Base-by-base conservation (phyloP, 2,888 invertebrate genomes). In the Cataglyphis rosenhaueri region DNA sequence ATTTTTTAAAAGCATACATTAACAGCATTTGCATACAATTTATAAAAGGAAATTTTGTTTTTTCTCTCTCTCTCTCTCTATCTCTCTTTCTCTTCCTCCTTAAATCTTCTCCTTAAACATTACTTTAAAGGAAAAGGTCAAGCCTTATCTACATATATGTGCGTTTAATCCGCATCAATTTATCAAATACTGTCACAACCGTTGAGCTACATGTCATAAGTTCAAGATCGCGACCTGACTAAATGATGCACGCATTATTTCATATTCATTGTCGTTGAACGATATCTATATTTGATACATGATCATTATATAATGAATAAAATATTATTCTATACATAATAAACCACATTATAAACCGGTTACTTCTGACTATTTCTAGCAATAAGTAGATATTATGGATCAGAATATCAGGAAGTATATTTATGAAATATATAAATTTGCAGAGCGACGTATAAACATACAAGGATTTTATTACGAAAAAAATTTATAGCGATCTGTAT, bases 401-500 rank as follows among this genome's bases (percentile, higher is more conserved):
- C 35, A 8, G 35, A 6, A 35, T 35, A 35, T 29, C 66, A 57
- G 64, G 64, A 78, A 78, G 44, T 35, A 48, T n/a, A 35, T 32
- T 70, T 15, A n/a, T n/a, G 29, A 76, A 62, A 68, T 55, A 41
- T 29, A 29, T 41, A 76, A 44, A 15, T n/a, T 6, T n/a, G 32
- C 12, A 44, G 21, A 65, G 62, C 25, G n/a, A 57, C 10, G 44
- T 32, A 21, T 9, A 25, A 52, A 59, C 41, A 15, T 2, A 44
- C 41, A n/a, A 68, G 73, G 76, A 55, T 15, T 81, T 82, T 66
- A 81, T 76, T 55, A 57, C 76, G 25, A 62, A 48, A 29, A 73
- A 87, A 85, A 88, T 66, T 83, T 83, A 76, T 62, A 29, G 21
- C 59, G n/a, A 41, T 44, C 62, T 44, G 48, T 15, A 3, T 61